These are phyloP conservation scores for Aleiodes alternator DNA, from an alignment of 2,888 invertebrate genomes.

Conservation along the genomic window DNA sequence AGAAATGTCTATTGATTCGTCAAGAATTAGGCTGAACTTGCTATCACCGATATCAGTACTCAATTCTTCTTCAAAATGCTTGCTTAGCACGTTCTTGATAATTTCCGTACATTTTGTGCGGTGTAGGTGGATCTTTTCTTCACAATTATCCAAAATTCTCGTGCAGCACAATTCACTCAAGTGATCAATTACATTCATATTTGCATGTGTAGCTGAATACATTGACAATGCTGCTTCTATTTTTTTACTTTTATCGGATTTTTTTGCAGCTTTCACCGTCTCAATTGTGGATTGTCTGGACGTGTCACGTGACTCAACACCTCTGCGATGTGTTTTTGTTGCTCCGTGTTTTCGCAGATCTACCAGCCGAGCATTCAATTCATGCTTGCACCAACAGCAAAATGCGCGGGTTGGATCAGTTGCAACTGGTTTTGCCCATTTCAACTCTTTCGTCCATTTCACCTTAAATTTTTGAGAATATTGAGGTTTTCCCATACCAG, in stretches of 20 bases:
- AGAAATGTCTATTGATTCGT: too few species aligned
- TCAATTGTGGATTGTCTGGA: neutral
- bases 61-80: too few species aligned
- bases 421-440: constrained; percentile 3
- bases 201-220: neutral
- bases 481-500: constrained; percentile 5
- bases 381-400: constrained; percentile 7
- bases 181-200: neutral
- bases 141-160: too few species aligned
- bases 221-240: neutral
- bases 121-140: too few species aligned
- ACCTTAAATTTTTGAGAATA: constrained; percentile 24
- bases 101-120: too few species aligned
- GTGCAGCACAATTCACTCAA: neutral
- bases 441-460: constrained; percentile 2
- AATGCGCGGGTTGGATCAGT: neutral
- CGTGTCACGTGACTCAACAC: neutral
- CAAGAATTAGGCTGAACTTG: too few species aligned
- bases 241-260: neutral
- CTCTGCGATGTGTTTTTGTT: neutral
- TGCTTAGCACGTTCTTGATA: too few species aligned
- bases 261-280: neutral
- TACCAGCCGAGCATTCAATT: neutral
- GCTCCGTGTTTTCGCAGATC: constrained; percentile 17
- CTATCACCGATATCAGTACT: too few species aligned